Evolutionary conservation across 2,888 invertebrate genomes (phyloP).

Genomic region (Pheosia gnoma): DNA sequence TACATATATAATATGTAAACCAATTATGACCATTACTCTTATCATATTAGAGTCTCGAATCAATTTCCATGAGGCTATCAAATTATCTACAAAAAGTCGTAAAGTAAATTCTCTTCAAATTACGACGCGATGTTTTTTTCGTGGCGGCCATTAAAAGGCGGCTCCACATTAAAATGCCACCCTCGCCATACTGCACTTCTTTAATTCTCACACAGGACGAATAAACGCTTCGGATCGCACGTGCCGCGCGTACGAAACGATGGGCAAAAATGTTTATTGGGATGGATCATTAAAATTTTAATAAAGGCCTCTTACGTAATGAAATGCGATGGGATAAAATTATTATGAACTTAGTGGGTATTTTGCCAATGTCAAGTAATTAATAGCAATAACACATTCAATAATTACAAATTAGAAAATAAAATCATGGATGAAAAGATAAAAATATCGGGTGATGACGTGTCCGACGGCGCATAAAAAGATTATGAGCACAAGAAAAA

Average conservation of each 20-base stretch:
- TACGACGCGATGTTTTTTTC: background rate
- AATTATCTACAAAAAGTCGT: background rate
- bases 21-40: no score
- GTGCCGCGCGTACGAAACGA: slow-evolving; percentile 33
- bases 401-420: background rate
- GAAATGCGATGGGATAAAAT: no score
- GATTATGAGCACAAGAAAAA: slow-evolving; percentile 20
- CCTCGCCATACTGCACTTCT: slow-evolving; percentile 47
- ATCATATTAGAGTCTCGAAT: no score
- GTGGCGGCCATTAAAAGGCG: slow-evolving; percentile 21
- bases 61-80: no score
- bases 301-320: background rate
- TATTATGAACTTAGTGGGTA: no score
- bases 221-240: slow-evolving; percentile 43
- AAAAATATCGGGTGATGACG: no score
- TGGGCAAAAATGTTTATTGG: background rate
- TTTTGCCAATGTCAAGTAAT: no score
- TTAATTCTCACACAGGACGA: slow-evolving; percentile 43
- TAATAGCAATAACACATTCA: no score
- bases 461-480: no score
- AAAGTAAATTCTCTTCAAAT: background rate
- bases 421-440: no score
- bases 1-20: no score
- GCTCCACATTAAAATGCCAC: slow-evolving; percentile 46
- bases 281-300: background rate